These are phyloP conservation scores for Heliconius cydno DNA, from an alignment of 2,888 invertebrate genomes.

Conservation along the genomic window DNA sequence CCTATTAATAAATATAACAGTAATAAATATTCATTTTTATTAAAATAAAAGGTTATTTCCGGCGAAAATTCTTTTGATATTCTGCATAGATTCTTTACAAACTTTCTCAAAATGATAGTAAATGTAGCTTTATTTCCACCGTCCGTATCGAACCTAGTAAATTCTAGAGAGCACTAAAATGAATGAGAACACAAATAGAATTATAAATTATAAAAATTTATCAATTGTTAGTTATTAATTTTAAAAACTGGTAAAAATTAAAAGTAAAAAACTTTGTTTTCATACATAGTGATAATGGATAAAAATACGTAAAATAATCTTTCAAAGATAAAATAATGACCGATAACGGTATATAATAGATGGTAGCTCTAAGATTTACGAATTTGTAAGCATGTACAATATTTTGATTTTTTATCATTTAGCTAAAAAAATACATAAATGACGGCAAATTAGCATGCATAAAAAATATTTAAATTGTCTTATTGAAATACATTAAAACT, in stretches of 20 bases:
- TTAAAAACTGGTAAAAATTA: background rate
- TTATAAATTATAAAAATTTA: background rate
- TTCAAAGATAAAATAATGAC: background rate
- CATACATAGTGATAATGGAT: background rate
- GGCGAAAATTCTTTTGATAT: background rate
- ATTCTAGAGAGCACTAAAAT: slow-evolving; percentile 24
- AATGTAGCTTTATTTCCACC: slow-evolving; percentile 34
- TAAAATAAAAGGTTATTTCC: background rate
- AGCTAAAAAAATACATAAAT: background rate
- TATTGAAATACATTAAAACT: too few species aligned
- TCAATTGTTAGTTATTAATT: background rate
- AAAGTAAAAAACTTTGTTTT: slow-evolving; percentile 11
- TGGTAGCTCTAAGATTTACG: background rate
- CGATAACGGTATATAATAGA: slow-evolving; percentile 7
- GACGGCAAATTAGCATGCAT: too few species aligned
- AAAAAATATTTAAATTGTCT: too few species aligned
- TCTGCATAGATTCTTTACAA: background rate
- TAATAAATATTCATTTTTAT: background rate
- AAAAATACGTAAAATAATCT: background rate
- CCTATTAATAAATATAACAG: background rate
- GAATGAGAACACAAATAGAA: background rate
- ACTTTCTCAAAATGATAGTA: background rate
- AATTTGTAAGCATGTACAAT: background rate
- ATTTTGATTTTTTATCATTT: background rate
- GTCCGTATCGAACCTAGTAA: slow-evolving; percentile 25